Base-by-base conservation (phyloP, 2,113 vertebrate species). In the Takifugu flavidus region DNA sequence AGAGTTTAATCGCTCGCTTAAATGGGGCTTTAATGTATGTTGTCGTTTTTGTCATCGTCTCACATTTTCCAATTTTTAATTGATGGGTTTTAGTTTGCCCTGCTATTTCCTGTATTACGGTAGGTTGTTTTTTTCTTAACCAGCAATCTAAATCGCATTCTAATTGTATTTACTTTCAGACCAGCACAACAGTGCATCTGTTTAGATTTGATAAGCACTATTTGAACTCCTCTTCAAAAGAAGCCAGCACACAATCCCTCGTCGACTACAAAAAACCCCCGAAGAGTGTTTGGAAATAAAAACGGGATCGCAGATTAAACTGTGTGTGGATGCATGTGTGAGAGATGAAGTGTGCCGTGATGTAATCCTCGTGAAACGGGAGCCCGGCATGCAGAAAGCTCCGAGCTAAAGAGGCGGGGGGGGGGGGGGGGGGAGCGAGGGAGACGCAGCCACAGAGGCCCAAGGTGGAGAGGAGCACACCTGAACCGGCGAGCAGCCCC, bases 351-450 rank as follows among this genome's bases (percentile, higher is more conserved):
- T 64, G 29, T 72, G 82, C 77, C 83, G 84, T 87, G 87, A 88
- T 88, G 80, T 87, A 87, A 89, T 85, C 82, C 78, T 76, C 73
- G 79, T 87, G 80, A 87, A 89, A 89, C 87, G 80, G 51, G 70
- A 57, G 78, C 75, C 59, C 78, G 61, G 77, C 57, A 59, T 67
- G 61, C 71, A 78, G 61, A 82, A 14, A 47, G 45, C 82, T 75
- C 56, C 50, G 47, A 81, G 79, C 56, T 57, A 70, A 57, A 64
- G 54, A 66, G 60, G 60, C 13, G 49, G 45, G 25, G 61, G 20
- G 15, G 58, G 50, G 15, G 58, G 50, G 8, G 39, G 55, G 31
- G 49, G 6, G 62, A 29, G 42, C 50, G 60, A 72, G 67, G 64
- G 15, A 72, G 58, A 1, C 58, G 62, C 57, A 70, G 72, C 57